Conservation (phyloP, 2,113 vertebrate species). For the Ictalurus furcatus region DNA sequence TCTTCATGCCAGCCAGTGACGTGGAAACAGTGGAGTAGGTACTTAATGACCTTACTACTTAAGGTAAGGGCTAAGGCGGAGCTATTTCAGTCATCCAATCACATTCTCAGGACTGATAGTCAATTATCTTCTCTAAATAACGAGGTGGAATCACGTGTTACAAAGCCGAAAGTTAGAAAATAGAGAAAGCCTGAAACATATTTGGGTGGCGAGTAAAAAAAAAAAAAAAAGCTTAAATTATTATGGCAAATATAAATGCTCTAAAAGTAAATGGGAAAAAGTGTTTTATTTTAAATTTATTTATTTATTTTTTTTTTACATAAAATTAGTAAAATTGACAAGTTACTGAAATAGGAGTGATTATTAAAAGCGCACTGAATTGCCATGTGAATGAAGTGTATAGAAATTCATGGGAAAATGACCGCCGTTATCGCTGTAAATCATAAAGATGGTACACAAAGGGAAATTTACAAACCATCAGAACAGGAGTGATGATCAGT, state of each 20-base stretch:
- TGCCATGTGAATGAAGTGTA: neutral
- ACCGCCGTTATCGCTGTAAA: neutral
- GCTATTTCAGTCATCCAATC: neutral
- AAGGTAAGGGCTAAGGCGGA: conserved; percentile 7
- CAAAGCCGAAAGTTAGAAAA: neutral
- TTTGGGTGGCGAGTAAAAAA: neutral
- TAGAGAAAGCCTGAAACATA: neutral
- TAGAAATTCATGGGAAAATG: neutral
- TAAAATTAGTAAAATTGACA: neutral
- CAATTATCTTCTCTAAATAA: neutral
- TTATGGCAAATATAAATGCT: neutral
- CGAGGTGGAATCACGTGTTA: neutral
- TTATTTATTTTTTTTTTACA: neutral
- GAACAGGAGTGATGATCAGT: neutral
- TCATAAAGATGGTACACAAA: neutral
- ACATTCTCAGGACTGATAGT: neutral
- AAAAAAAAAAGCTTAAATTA: neutral
- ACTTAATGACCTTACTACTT: neutral
- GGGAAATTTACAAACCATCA: neutral
- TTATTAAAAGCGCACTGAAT: neutral
- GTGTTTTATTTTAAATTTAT: neutral
- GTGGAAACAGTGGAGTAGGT: accelerated
- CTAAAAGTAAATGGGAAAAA: neutral
- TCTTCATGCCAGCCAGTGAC: neutral
- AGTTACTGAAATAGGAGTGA: neutral